These are phyloP conservation scores for Enteromius anoplus DNA, from an alignment of 2,797 vertebrate species.

Conservation along the genomic window DNA sequence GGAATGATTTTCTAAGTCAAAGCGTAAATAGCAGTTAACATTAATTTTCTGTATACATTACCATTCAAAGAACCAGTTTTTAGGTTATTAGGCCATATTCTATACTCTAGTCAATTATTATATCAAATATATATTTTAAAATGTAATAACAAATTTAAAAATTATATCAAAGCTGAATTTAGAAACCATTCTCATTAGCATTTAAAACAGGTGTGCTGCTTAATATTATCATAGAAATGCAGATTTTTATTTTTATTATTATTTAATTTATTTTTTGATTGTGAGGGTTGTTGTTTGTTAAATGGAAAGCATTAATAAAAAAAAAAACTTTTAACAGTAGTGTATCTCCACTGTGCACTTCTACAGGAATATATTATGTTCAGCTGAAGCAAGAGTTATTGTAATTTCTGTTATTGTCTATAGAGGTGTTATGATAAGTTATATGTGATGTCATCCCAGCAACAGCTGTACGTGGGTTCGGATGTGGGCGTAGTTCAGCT, in stretches of 20 bases:
- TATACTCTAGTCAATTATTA: no score
- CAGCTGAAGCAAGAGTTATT: neutral
- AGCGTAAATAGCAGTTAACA: neutral
- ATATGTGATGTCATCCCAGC: slow-evolving; percentile 59
- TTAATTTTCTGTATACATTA: neutral
- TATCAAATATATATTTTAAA: neutral
- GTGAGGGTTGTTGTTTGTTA: no score
- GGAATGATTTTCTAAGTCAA: neutral
- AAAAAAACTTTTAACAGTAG: neutral
- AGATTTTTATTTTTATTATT: neutral
- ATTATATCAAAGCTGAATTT: neutral
- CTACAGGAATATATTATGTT: neutral
- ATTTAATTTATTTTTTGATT: no score
- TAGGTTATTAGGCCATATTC: no score
- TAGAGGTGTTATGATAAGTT: neutral
- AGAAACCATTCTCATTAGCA: neutral
- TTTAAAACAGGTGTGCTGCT: neutral
- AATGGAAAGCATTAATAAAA: no score
- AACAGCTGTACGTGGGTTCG: slow-evolving; percentile 78
- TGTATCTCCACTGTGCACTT: neutral
- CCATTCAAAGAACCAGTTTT: neutral
- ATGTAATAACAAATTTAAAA: no score
- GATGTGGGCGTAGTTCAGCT: slow-evolving; percentile 74
- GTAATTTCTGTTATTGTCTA: neutral
- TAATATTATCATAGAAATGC: neutral